Conservation (phyloP, 2,888 invertebrate species). For the Ormyrus labotus region DNA sequence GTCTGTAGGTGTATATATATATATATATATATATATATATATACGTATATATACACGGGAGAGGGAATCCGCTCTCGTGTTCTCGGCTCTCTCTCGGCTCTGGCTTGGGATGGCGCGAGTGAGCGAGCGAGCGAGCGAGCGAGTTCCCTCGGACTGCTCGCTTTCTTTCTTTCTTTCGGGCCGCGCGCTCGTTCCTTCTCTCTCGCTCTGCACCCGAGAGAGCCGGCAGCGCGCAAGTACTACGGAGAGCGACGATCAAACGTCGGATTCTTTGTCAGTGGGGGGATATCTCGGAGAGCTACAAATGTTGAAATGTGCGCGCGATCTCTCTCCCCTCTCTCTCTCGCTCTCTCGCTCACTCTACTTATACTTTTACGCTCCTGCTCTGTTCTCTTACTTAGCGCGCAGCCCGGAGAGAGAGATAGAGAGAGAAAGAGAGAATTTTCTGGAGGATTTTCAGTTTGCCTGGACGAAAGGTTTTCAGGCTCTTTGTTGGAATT, state of each 20-base stretch:
- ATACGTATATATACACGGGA: not conserved
- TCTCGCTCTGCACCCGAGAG: not conserved
- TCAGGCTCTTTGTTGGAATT: too few relatives aligned
- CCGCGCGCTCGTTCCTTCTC: slow-evolving; percentile 1
- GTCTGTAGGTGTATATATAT: too few relatives aligned
- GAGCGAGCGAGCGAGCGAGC: not conserved
- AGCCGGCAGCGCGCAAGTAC: slow-evolving; percentile 18
- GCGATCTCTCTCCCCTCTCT: slow-evolving; percentile 21
- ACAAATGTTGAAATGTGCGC: slow-evolving; percentile 57
- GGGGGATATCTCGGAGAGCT: slow-evolving; percentile 48
- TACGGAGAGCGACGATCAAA: slow-evolving; percentile 56
- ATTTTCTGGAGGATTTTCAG: slow-evolving; percentile 42
- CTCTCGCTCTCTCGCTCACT: slow-evolving; percentile 43
- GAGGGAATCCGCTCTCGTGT: slow-evolving; percentile 40
- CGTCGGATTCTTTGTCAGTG: slow-evolving; percentile 58
- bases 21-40: too few relatives aligned
- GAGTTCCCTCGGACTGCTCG: slow-evolving; percentile 39
- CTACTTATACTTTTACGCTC: slow-evolving; percentile 55
- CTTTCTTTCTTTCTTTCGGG: slow-evolving; percentile 45
- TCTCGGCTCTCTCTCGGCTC: slow-evolving; percentile 19
- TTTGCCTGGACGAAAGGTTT: slow-evolving; percentile 19
- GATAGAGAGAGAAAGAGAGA: slow-evolving; percentile 22
- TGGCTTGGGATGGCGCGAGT: not conserved
- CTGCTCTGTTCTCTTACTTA: slow-evolving; percentile 45
- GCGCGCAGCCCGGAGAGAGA: not conserved